phyloP scores from a whole-genome alignment of 2,113 vertebrate species.

The Megaceryle maxima region DNA sequence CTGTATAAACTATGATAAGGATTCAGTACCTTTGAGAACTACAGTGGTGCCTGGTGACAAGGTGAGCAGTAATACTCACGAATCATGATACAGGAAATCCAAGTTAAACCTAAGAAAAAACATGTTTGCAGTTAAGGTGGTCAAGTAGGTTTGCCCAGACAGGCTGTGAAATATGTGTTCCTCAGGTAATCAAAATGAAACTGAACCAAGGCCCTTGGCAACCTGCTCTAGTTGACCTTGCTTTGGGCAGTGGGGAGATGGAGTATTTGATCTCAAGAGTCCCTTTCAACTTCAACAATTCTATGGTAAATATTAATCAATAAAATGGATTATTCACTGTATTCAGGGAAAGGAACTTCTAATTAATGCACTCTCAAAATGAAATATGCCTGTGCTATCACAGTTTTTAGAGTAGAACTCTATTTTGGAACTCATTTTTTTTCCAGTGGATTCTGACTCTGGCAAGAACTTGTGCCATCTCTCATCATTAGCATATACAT shows the following conservation, averaged over 20 bases:
- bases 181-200: background rate
- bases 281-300: background rate
- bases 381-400: background rate
- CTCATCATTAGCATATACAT: constrained; percentile 52
- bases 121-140: background rate
- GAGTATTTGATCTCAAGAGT: background rate
- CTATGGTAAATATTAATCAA: background rate
- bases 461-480: constrained; percentile 23
- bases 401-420: background rate
- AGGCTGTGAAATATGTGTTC: background rate
- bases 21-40: background rate
- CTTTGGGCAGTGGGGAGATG: background rate
- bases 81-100: background rate
- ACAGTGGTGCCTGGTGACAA: background rate
- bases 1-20: background rate
- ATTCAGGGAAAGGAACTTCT: background rate
- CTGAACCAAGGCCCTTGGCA: background rate
- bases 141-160: background rate
- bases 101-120: background rate
- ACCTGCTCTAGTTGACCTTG: background rate
- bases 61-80: background rate
- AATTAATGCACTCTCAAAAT: background rate
- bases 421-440: background rate
- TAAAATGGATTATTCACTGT: background rate
- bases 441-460: background rate